phyloP scores from a whole-genome alignment of 2,888 invertebrate genomes.

The Hofmannophila pseudospretella region DNA sequence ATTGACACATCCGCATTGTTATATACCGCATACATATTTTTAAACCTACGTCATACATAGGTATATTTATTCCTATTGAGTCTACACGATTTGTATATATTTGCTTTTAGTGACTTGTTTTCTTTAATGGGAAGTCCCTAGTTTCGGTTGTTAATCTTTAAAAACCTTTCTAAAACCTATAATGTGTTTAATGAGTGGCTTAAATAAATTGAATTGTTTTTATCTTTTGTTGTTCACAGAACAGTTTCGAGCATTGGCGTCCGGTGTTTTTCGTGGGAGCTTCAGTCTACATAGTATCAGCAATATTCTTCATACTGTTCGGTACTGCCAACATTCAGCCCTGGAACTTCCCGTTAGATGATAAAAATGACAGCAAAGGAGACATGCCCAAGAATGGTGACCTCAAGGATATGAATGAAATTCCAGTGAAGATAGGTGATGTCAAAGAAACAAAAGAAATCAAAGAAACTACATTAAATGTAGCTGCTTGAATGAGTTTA shows the following conservation, averaged over 20 bases:
- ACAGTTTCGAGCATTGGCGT: conserved; percentile 85
- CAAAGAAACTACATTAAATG: conserved; percentile 56
- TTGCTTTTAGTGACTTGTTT: too few species aligned
- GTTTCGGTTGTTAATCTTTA: too few species aligned
- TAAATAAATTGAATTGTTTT: too few species aligned
- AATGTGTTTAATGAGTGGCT: too few species aligned
- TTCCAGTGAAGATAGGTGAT: conserved; percentile 32
- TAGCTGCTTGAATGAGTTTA: conserved; percentile 11
- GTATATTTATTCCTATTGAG: too few species aligned
- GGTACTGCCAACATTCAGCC: conserved; percentile 84
- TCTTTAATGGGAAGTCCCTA: too few species aligned
- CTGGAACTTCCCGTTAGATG: conserved; percentile 78
- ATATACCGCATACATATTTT: too few species aligned
- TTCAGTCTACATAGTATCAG: conserved; percentile 82
- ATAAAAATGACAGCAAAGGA: conserved; percentile 26
- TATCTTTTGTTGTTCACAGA: conserved; percentile 63
- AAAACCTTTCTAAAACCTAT: too few species aligned
- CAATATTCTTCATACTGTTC: conserved; percentile 82
- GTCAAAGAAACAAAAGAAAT: conserved; percentile 46
- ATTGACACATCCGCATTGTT: too few species aligned
- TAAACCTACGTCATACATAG: too few species aligned
- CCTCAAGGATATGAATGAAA: conserved; percentile 37
- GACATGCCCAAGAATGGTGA: conserved; percentile 35
- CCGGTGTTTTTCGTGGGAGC: conserved; percentile 85
- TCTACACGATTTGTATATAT: too few species aligned